A percentile compares a stretch with the other conserved stretches of the same genome.
Evolutionary conservation across 2,113 vertebrate genomes (phyloP).

Genomic region (Hemiscyllium ocellatum): DNA sequence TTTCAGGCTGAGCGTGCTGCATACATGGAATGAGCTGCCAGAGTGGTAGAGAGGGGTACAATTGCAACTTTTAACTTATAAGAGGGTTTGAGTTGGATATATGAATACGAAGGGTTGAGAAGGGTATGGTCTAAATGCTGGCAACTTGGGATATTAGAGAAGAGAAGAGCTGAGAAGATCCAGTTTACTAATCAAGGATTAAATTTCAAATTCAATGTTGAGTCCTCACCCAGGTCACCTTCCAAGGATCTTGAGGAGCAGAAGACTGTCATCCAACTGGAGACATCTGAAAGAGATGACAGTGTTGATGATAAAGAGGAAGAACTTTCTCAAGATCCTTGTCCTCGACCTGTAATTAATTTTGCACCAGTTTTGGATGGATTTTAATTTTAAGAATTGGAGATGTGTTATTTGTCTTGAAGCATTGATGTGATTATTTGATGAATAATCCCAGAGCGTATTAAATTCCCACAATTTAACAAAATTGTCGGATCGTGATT

Average conservation of each 20-base stretch:
- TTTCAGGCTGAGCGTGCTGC: too few species aligned
- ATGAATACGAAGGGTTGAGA: too few species aligned
- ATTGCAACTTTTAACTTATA: too few species aligned
- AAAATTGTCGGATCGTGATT: too few species aligned
- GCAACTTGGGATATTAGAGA: conserved; percentile 45
- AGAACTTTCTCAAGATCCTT: conserved; percentile 82
- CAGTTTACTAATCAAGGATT: conserved; percentile 60
- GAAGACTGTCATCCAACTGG: conserved; percentile 51
- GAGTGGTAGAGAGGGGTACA: too few species aligned
- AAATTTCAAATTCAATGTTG: conserved; percentile 49
- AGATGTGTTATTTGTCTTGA: not conserved
- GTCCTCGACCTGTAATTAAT: conserved; percentile 65
- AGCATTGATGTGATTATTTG: not conserved
- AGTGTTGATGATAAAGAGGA: conserved; percentile 75
- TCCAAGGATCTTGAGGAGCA: conserved; percentile 45
- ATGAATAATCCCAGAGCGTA: not conserved
- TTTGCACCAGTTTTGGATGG: not conserved
- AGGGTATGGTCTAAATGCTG: too few species aligned
- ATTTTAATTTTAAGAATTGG: not conserved
- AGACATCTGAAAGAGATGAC: conserved; percentile 57
- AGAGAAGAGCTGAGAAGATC: conserved; percentile 74
- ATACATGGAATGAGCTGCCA: too few species aligned
- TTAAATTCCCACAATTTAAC: not conserved
- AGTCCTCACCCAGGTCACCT: not conserved
- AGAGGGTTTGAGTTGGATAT: too few species aligned